phyloP scores from a whole-genome alignment of 2,797 vertebrate species.

The Pyrocephalus nanus region DNA sequence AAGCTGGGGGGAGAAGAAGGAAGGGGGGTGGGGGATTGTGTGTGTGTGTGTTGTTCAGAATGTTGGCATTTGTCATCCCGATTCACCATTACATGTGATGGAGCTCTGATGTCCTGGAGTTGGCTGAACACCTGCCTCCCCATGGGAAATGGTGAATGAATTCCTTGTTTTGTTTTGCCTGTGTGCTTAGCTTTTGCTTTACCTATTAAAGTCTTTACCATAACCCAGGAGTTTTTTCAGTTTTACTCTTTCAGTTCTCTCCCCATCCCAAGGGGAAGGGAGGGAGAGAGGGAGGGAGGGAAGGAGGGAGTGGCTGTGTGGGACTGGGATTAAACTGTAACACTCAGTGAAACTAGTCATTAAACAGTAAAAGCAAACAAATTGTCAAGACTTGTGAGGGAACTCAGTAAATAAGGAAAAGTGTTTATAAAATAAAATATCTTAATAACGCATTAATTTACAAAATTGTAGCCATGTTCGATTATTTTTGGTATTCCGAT shows the following conservation, averaged over 20 bases:
- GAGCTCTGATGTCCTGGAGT: not conserved
- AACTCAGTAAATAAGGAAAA: not conserved
- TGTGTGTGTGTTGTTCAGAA: not conserved
- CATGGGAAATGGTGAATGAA: not conserved
- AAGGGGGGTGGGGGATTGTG: accelerated
- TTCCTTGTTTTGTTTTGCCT: not conserved
- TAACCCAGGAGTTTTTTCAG: not conserved
- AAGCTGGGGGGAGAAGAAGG: not conserved
- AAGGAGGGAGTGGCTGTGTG: not conserved
- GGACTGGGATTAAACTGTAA: not conserved
- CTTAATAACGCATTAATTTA: not conserved
- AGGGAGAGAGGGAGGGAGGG: not conserved
- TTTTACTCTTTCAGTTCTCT: not conserved
- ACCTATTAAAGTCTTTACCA: not conserved
- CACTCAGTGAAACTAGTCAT: not conserved
- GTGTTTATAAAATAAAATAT: not conserved
- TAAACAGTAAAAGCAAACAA: not conserved
- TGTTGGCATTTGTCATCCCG: not conserved
- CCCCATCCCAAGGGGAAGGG: not conserved
- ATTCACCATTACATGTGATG: accelerated
- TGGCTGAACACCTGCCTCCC: not conserved
- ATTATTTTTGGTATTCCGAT: not conserved
- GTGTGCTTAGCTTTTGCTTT: not conserved
- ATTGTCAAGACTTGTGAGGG: not conserved
- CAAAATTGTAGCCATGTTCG: not conserved